Percentiles rank a stretch among this genome's conserved stretches.
These are phyloP conservation scores for Zaprionus tsacasi DNA, from an alignment of 1,140 invertebrate species.

Conservation along the genomic window DNA sequence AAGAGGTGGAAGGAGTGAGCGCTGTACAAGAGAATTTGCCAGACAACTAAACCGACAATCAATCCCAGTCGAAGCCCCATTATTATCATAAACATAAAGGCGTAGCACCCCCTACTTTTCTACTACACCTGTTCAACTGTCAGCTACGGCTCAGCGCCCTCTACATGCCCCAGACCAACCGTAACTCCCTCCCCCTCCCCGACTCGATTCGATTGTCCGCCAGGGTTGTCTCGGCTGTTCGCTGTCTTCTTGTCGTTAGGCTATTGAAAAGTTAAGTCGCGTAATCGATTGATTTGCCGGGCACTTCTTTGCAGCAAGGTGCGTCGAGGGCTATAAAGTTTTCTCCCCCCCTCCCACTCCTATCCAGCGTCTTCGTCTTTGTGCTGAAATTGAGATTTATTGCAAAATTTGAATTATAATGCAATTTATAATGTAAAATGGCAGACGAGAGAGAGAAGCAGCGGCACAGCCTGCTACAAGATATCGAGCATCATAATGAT, in stretches of 20 bases:
- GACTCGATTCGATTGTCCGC: background rate
- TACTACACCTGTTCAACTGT: constrained; percentile 3
- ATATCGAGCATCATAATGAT: constrained; percentile 80
- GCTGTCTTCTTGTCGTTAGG: constrained; percentile 60
- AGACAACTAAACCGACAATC: constrained; percentile 59
- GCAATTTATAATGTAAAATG: constrained; percentile 83
- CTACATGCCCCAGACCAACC: background rate
- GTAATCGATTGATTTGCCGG: constrained; percentile 83
- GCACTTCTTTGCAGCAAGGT: constrained; percentile 73
- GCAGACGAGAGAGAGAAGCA: constrained; percentile 43
- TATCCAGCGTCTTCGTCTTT: constrained; percentile 47
- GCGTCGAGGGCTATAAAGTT: constrained; percentile 67
- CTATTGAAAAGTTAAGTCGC: constrained; percentile 83
- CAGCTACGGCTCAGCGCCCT: background rate
- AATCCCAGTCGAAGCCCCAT: constrained; percentile 49
- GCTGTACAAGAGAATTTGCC: constrained; percentile 53
- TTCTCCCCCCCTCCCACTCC: background rate
- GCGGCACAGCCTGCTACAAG: constrained; percentile 50
- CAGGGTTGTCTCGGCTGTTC: background rate
- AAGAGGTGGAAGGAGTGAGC: background rate
- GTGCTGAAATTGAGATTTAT: constrained; percentile 84
- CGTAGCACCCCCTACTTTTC: constrained; percentile 24
- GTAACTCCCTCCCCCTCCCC: background rate
- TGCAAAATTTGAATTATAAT: constrained; percentile 84
- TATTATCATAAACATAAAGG: constrained; percentile 78